Conservation (phyloP, 2,797 vertebrate species). For the Molossus molossus region DNA sequence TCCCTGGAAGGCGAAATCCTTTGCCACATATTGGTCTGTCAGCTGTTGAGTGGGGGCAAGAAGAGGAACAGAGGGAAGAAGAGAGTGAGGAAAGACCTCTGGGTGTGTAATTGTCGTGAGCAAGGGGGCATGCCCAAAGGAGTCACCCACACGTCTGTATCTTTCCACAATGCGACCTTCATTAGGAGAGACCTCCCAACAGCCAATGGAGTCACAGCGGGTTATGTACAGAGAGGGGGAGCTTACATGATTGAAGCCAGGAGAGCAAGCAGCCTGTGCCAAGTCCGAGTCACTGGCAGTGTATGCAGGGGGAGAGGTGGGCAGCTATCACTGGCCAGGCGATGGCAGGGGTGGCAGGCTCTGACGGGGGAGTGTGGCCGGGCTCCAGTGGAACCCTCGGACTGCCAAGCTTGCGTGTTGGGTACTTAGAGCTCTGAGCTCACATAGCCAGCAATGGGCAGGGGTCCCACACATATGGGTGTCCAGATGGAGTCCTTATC, state of each 20-base stretch:
- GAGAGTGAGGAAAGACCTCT: not conserved
- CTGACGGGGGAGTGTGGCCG: not conserved
- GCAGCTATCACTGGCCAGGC: not conserved
- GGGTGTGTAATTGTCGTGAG: not conserved
- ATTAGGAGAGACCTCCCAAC: not conserved
- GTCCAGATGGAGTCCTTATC: not conserved
- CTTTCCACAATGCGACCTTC: not conserved
- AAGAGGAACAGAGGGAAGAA: not conserved
- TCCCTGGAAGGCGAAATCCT: not conserved
- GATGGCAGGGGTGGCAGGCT: not conserved
- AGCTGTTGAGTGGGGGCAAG: not conserved
- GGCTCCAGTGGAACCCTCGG: not conserved
- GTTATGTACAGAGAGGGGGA: not conserved
- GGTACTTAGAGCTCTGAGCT: not conserved
- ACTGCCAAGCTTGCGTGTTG: not conserved
- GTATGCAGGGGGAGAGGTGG: not conserved
- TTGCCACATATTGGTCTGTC: not conserved
- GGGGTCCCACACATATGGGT: not conserved
- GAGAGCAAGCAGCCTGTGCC: not conserved
- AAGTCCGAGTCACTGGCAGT: not conserved
- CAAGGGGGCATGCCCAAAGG: not conserved
- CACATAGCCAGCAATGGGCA: not conserved
- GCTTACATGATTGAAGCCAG: not conserved
- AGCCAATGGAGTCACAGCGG: not conserved
- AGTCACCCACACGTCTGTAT: not conserved